phyloP scores from a whole-genome alignment of 53 echinoderm and acorn worm genomes.

The Stichopus horrens region DNA sequence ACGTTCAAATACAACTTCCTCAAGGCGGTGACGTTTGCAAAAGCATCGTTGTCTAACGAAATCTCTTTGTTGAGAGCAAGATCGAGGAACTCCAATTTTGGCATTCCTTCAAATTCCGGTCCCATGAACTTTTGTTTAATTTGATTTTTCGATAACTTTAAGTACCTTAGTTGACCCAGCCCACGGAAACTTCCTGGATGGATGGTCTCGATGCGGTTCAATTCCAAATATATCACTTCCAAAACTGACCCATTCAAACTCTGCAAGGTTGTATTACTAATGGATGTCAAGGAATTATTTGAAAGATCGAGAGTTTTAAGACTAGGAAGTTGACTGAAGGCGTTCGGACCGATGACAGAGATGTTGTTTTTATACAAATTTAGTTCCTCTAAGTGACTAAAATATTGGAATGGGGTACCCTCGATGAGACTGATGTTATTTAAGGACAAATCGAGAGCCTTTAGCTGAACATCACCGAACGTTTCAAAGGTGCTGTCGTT shows the following conservation, averaged over 20 bases:
- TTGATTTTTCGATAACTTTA: conserved; percentile 72
- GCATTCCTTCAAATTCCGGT: conserved; percentile 65
- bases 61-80: conserved; percentile 60
- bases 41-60: conserved; percentile 50
- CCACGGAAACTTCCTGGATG: conserved; percentile 59
- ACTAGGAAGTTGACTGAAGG: conserved; percentile 55
- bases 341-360: conserved; percentile 32
- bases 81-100: conserved; percentile 61
- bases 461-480: conserved; percentile 52
- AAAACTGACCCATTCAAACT: conserved; percentile 48
- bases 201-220: conserved; percentile 57
- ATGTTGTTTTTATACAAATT: conserved; percentile 65
- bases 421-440: conserved; percentile 62
- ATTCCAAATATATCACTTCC: conserved; percentile 55
- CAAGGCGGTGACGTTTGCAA: conserved; percentile 54
- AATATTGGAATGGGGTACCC: conserved; percentile 47
- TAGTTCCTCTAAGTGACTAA: conserved; percentile 48
- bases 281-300: conserved; percentile 57
- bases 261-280: conserved; percentile 60
- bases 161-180: conserved; percentile 51
- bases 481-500: conserved; percentile 55
- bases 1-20: conserved; percentile 71
- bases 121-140: conserved; percentile 60
- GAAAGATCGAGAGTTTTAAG: conserved; percentile 58
- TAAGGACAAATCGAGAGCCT: conserved; percentile 67